Conservation (phyloP, 2,797 vertebrate genomes). For the Luscinia megarhynchos region DNA sequence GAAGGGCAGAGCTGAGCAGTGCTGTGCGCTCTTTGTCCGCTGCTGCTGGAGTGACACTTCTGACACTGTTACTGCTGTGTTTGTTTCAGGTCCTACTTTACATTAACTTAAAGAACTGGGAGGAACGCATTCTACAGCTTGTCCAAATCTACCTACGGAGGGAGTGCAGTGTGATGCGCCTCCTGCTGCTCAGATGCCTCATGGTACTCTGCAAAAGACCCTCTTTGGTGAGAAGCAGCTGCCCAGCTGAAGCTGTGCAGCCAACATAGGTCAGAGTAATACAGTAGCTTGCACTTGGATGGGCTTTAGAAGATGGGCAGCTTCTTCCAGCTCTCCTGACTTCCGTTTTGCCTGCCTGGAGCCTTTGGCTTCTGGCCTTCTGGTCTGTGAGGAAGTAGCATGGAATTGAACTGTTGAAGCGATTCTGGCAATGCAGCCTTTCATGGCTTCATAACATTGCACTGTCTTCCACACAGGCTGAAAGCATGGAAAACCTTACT, state of each 20-base stretch:
- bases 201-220: rapidly evolving
- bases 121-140: neutral
- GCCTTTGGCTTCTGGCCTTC: too few species aligned
- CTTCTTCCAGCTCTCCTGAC: neutral
- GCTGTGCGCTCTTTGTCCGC: neutral
- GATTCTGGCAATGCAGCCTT: neutral
- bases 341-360: neutral
- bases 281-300: neutral
- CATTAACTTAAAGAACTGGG: rapidly evolving
- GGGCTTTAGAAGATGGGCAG: neutral
- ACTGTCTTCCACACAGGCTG: neutral
- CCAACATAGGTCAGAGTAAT: neutral
- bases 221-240: neutral
- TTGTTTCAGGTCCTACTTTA: neutral
- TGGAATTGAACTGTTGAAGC: neutral
- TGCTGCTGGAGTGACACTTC: neutral
- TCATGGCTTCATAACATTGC: neutral
- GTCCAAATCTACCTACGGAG: rapidly evolving
- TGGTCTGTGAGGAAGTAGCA: too few species aligned
- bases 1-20: neutral
- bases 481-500: neutral
- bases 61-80: neutral
- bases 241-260: too few species aligned
- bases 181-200: neutral
- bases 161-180: neutral